Evolutionary conservation across 2,888 invertebrate genomes (phyloP).

Genomic region (Nemotelus pantherinus): DNA sequence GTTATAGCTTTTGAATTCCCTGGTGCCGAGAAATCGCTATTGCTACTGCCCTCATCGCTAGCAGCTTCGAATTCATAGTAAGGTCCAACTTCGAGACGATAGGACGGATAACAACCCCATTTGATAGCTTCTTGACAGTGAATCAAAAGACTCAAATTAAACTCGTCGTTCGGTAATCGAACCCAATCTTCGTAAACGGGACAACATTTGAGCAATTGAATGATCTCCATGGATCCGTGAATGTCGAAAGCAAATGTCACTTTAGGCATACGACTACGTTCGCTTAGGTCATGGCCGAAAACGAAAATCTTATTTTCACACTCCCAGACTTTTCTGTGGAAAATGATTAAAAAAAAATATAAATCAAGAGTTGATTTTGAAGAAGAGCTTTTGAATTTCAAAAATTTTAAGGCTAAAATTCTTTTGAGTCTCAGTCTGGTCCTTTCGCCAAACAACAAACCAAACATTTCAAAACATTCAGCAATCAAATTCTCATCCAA

Average conservation of each 20-base stretch:
- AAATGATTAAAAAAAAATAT: not conserved
- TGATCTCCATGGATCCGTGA: conserved; percentile 50
- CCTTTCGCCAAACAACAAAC: not conserved
- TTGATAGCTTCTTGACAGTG: conserved; percentile 55
- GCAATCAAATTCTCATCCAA: too few relatives aligned
- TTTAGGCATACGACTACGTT: conserved; percentile 51
- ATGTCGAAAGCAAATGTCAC: conserved; percentile 56
- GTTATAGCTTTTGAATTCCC: not conserved
- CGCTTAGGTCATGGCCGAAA: conserved; percentile 55
- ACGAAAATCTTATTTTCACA: conserved; percentile 55
- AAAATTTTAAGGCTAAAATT: not conserved
- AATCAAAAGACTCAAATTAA: conserved; percentile 55
- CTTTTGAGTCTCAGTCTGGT: not conserved
- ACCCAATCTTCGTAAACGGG: conserved; percentile 50
- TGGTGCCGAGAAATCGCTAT: not conserved
- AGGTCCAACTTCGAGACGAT: conserved; percentile 56
- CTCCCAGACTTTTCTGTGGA: conserved; percentile 52
- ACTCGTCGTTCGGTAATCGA: conserved; percentile 53
- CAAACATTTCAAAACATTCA: too few relatives aligned
- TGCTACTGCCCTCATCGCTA: not conserved
- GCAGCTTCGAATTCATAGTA: conserved; percentile 25
- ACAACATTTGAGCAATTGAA: conserved; percentile 24
- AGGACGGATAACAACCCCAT: conserved; percentile 57
- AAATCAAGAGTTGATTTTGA: not conserved
- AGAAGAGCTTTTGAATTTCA: not conserved